Base-by-base conservation (phyloP, 2,113 vertebrate species). In the Sphaerodactylus townsendi region DNA sequence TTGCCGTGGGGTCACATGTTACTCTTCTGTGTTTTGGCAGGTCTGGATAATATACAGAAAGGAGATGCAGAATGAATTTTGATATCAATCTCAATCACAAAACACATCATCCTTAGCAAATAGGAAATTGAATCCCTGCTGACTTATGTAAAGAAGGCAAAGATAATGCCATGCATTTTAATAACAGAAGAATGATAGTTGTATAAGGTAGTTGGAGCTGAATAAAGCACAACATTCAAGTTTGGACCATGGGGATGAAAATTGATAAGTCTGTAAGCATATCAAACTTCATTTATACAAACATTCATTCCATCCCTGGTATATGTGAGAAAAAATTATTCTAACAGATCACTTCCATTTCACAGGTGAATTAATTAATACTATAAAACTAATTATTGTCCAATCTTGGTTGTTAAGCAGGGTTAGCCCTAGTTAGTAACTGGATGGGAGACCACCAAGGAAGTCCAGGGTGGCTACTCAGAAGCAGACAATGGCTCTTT, bases 1-100 rank as follows among this genome's bases (percentile, higher is more conserved):
- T 84, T 76, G 78, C 69, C 89, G 72, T 72, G 77, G 86, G 17
- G 75, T 85, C 53, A 50, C 77, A 10, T 77, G n/a, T 66, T 9
- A 33, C 79, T 84, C 88, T 75, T 86, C 74, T 56, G 10, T 88
- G 65, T 82, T 81, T 68, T 75, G 59, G 35, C 76, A 79, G 87
- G 91, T 48, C 87, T 87, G 85, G 88, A 89, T 89, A 90, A 90
- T 73, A 80, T 59, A 85, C 73, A n/a, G 85, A 85, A 92, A 88
- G 91, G 77, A 92, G 59, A 90, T 90, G 76, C 85, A 90, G 90
- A 92, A 76, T 66, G 81, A 85, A 72, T 90, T 82, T 93, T 70
- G 15, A 73, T 78, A 89, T 87, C 77, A 87, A 3, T 73, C 87
- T 53, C 80, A 50, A 65, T 85, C 83, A 79, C 1, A 1, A 71